A percentile compares a stretch with the other conserved stretches of the same genome.
These are phyloP conservation scores for Paragorgia papillata DNA, from an alignment of 92 coral and sea anemone genomes.

Conservation along the genomic window DNA sequence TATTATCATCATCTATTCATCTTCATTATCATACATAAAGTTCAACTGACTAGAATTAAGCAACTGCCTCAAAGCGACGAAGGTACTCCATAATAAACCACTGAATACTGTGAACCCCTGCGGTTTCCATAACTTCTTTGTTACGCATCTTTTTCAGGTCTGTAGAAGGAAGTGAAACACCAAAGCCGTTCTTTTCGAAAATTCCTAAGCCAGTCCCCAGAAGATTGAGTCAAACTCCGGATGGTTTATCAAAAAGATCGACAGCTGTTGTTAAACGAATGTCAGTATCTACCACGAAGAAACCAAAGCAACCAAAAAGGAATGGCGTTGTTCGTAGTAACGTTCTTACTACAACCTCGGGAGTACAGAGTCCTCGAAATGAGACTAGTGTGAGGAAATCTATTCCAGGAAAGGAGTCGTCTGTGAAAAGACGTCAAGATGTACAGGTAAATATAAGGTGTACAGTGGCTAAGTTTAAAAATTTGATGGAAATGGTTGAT, in stretches of 20 bases:
- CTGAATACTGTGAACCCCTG: no score
- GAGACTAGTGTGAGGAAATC: background rate
- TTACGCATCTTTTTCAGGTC: constrained; percentile 13
- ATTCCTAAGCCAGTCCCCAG: constrained; percentile 30
- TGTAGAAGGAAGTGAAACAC: constrained; percentile 11
- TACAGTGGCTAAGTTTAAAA: background rate
- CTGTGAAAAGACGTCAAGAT: background rate
- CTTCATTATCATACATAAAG: no score
- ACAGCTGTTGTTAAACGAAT: background rate
- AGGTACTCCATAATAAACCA: no score
- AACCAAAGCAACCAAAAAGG: background rate
- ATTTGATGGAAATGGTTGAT: background rate
- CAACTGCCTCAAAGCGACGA: no score
- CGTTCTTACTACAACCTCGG: background rate
- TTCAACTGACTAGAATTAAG: no score
- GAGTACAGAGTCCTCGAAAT: background rate
- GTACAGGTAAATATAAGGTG: background rate
- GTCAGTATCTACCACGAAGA: constrained; percentile 15
- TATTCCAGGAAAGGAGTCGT: background rate
- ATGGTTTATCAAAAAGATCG: background rate
- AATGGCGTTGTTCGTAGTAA: background rate
- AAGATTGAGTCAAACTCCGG: constrained; percentile 35
- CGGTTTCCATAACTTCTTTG: no score
- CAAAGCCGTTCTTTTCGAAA: constrained; percentile 24
- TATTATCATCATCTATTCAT: no score